Evolutionary conservation across 2,113 vertebrate species (phyloP).

Genomic region (Mystacornis crossleyi): DNA sequence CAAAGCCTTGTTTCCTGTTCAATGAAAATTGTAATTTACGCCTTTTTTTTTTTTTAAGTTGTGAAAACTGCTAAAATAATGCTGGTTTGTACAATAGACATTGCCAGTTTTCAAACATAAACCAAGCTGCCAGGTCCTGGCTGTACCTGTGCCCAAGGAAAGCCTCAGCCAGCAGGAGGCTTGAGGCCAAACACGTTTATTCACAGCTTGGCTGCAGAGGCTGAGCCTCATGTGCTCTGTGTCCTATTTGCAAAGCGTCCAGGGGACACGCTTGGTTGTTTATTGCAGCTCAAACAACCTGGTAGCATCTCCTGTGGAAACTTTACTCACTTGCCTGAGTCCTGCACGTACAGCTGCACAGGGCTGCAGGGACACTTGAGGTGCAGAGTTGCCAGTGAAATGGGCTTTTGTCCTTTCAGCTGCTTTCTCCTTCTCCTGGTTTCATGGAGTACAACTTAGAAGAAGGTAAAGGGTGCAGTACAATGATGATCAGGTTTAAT

Average conservation of each 20-base stretch:
- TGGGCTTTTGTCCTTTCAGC: neutral
- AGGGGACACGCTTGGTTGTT: neutral
- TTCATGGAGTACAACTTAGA: neutral
- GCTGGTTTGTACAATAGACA: neutral
- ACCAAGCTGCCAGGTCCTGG: neutral
- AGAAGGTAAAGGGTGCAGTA: neutral
- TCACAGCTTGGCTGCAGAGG: neutral
- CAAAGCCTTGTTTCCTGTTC: neutral
- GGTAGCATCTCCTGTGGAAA: neutral
- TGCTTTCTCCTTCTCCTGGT: neutral
- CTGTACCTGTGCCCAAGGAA: neutral
- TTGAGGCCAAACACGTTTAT: rapidly evolving
- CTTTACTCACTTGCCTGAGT: neutral
- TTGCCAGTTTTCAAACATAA: neutral
- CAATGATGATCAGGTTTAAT: neutral
- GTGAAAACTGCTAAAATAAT: neutral
- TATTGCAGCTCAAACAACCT: rapidly evolving
- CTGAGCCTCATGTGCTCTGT: rapidly evolving
- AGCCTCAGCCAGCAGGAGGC: neutral
- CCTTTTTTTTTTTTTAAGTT: neutral
- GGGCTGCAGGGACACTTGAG: neutral
- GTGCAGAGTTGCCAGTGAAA: neutral
- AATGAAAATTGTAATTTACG: neutral
- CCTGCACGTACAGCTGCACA: neutral
- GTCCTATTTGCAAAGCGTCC: rapidly evolving